phyloP scores from a whole-genome alignment of 2,113 vertebrate genomes.

The Meriones unguiculatus region DNA sequence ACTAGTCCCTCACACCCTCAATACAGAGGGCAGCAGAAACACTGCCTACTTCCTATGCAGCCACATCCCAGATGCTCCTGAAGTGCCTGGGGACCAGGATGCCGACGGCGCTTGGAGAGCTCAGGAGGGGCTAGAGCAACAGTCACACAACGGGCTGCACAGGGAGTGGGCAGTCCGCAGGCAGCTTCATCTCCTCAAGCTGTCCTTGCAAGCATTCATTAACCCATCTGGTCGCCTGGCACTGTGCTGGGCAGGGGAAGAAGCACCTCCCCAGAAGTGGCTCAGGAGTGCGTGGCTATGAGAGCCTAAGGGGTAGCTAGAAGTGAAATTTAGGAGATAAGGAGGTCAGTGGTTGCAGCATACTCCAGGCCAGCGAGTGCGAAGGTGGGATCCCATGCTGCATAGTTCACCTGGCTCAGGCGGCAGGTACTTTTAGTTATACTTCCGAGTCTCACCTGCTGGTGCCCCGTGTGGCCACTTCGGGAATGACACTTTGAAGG shows the following conservation, averaged over 20 bases:
- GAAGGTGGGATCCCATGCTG: background rate
- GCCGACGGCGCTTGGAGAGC: background rate
- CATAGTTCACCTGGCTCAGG: background rate
- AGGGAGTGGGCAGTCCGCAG: background rate
- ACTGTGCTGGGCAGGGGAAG: background rate
- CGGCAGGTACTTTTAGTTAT: no score
- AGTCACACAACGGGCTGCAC: background rate
- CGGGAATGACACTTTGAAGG: conserved; percentile 46
- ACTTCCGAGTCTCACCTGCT: background rate
- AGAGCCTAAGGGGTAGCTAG: background rate
- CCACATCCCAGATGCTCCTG: background rate
- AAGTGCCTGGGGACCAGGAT: background rate
- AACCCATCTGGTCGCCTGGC: background rate
- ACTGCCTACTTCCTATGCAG: background rate
- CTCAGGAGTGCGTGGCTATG: background rate
- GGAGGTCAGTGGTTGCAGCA: background rate
- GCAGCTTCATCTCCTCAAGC: background rate
- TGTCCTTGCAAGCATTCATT: background rate
- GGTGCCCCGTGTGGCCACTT: conserved; percentile 30
- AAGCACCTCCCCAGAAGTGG: background rate
- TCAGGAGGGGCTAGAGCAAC: background rate
- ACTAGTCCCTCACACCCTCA: background rate
- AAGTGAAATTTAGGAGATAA: background rate
- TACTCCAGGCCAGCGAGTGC: background rate
- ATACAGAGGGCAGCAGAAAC: background rate